These are phyloP conservation scores for Paedocypris sp. DNA, from an alignment of 2,113 vertebrate species.

Conservation along the genomic window DNA sequence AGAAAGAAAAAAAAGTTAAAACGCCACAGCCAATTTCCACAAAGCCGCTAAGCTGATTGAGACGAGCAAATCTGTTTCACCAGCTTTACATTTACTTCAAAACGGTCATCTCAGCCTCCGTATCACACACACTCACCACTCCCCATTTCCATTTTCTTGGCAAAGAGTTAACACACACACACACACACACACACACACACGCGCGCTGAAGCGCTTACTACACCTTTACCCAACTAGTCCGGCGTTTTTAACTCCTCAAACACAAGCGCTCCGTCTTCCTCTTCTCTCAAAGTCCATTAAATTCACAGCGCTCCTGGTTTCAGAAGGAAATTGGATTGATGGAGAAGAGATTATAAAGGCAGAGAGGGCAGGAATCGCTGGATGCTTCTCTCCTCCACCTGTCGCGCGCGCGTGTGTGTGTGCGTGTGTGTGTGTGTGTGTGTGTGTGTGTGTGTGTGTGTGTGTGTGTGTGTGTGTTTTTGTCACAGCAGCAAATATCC, in stretches of 20 bases:
- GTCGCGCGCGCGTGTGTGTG: constrained; percentile 25
- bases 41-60: constrained; percentile 74
- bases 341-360: constrained; percentile 65
- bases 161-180: too few species aligned
- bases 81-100: constrained; percentile 70
- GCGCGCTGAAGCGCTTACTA: constrained; percentile 42
- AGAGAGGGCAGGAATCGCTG: constrained; percentile 16
- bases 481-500: constrained; percentile 96
- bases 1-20: too few species aligned
- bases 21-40: constrained; percentile 67
- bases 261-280: constrained; percentile 36
- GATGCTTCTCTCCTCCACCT: constrained; percentile 37
- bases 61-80: constrained; percentile 69
- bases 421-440: constrained; percentile 28
- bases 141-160: constrained; percentile 62
- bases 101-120: constrained; percentile 74
- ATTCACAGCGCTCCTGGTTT: constrained; percentile 65
- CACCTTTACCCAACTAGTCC: constrained; percentile 45
- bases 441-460: constrained; percentile 14
- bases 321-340: constrained; percentile 81
- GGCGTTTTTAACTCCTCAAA: constrained; percentile 41
- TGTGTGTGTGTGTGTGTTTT: constrained; percentile 44
- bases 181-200: too few species aligned
- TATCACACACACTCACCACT: constrained; percentile 68
- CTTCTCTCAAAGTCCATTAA: constrained; percentile 68